A percentile compares a stretch with the other conserved stretches of the same genome.
These are phyloP conservation scores for Drosophila oshimai DNA, from an alignment of 1,140 invertebrate genomes.

Conservation along the genomic window DNA sequence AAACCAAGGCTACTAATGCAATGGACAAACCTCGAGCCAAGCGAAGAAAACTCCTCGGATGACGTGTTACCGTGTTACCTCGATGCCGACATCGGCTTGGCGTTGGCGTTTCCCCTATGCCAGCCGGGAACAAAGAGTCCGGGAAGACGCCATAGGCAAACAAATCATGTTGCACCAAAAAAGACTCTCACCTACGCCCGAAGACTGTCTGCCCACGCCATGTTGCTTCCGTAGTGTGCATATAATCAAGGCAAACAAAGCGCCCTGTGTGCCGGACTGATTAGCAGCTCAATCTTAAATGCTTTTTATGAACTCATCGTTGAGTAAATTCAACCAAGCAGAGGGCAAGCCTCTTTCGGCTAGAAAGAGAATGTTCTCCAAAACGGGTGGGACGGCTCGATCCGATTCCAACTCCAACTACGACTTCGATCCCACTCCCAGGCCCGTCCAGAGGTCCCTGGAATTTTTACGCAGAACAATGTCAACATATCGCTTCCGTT, in stretches of 20 bases:
- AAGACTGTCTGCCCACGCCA: not conserved
- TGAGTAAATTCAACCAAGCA: conserved; percentile 46
- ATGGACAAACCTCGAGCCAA: conserved; percentile 9
- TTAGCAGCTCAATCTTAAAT: conserved; percentile 65
- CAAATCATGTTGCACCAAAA: conserved; percentile 19
- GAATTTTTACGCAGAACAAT: conserved; percentile 67
- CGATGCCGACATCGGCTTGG: conserved; percentile 21
- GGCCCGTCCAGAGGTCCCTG: not conserved
- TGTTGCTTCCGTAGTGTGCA: conserved; percentile 14
- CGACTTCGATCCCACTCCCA: conserved; percentile 8
- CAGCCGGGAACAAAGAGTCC: conserved; percentile 17
- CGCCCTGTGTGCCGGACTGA: conserved; percentile 34
- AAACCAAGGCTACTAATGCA: conserved; percentile 40
- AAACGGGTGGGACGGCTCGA: not conserved
- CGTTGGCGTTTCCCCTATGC: conserved; percentile 26
- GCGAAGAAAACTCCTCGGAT: conserved; percentile 44
- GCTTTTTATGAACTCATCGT: conserved; percentile 64
- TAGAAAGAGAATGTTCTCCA: conserved; percentile 7
- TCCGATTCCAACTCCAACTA: not conserved
- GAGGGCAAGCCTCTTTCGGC: conserved; percentile 7
- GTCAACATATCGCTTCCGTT: conserved; percentile 78
- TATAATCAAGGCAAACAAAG: conserved; percentile 58
- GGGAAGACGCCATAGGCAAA: conserved; percentile 53
- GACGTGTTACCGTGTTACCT: conserved; percentile 16
- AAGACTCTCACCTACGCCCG: conserved; percentile 48